A percentile compares a stretch with the other conserved stretches of the same genome.
Evolutionary conservation across 37 sponge, comb jelly and placozoan species (phyloP).

Genomic region (Geodia barretti): DNA sequence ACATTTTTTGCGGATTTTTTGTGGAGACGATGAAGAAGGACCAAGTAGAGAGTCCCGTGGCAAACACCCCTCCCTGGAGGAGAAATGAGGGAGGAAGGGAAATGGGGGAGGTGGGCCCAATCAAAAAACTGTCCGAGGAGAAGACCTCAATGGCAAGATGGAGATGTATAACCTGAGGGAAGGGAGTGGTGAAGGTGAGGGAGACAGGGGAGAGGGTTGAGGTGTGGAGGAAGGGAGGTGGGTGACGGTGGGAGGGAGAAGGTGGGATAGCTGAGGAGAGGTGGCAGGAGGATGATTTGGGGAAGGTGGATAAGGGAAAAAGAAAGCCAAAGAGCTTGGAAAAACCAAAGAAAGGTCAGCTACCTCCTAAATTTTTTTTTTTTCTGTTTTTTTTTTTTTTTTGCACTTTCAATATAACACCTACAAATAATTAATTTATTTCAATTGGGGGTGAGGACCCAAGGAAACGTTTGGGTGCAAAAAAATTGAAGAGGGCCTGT

Average conservation of each 20-base stretch:
- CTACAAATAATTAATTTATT: too few species aligned
- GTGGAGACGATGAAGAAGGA: not conserved
- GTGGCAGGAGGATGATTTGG: not conserved
- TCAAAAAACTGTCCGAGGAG: conserved; percentile 36
- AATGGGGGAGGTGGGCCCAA: not conserved
- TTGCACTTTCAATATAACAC: too few species aligned
- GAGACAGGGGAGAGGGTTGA: not conserved
- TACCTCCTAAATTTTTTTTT: too few species aligned
- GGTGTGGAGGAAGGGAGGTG: not conserved
- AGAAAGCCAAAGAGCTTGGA: not conserved
- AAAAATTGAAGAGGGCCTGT: too few species aligned
- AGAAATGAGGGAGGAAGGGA: not conserved
- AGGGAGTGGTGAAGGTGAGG: conserved; percentile 9
- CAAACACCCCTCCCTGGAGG: not conserved
- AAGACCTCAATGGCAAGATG: conserved; percentile 45
- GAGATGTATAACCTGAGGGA: conserved; percentile 38
- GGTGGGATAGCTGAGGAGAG: not conserved
- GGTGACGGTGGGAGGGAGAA: not conserved
- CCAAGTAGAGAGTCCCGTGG: not conserved
- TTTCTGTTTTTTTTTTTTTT: too few species aligned
- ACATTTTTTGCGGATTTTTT: too few species aligned
- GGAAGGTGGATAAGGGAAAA: not conserved
- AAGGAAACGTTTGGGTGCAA: too few species aligned
- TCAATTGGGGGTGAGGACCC: too few species aligned
- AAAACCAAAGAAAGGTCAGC: conserved; percentile 1